A percentile compares a stretch with the other conserved stretches of the same genome.
Evolutionary conservation across 2,888 invertebrate genomes (phyloP).

Genomic region (Leucophenga maculata): DNA sequence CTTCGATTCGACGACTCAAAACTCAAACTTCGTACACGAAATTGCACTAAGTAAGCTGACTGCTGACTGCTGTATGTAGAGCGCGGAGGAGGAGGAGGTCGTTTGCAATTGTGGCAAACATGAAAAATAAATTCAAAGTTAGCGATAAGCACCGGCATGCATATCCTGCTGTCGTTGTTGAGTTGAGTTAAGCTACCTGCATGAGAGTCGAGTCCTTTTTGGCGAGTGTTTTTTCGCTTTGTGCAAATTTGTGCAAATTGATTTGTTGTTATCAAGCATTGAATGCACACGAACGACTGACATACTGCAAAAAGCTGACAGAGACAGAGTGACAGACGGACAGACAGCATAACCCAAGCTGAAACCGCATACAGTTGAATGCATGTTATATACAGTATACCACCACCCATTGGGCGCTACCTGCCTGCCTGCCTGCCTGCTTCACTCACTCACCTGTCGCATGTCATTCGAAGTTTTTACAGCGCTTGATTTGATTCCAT

Average conservation of each 20-base stretch:
- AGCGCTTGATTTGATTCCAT: conserved; percentile 9
- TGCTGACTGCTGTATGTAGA: too few species aligned
- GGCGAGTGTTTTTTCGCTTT: conserved; percentile 32
- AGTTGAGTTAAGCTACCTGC: conserved; percentile 1
- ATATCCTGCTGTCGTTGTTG: neutral
- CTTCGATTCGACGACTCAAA: neutral
- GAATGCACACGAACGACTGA: conserved; percentile 27
- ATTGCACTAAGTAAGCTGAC: conserved; percentile 13
- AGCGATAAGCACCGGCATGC: conserved; percentile 29
- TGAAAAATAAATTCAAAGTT: conserved; percentile 63
- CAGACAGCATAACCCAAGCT: neutral
- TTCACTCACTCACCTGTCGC: neutral
- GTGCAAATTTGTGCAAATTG: conserved; percentile 66
- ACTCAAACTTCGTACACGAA: neutral
- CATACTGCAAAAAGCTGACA: conserved; percentile 16
- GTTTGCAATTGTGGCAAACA: conserved; percentile 55
- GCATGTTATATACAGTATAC: neutral
- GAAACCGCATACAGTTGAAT: neutral
- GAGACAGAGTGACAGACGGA: neutral
- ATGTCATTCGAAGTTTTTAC: conserved; percentile 10
- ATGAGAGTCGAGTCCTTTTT: conserved; percentile 36
- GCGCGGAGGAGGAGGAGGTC: conserved; percentile 40
- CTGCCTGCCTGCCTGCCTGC: neutral
- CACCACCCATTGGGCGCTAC: neutral
- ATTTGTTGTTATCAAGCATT: conserved; percentile 58